phyloP scores from a whole-genome alignment of 2,797 vertebrate genomes.

The Falco columbarius region DNA sequence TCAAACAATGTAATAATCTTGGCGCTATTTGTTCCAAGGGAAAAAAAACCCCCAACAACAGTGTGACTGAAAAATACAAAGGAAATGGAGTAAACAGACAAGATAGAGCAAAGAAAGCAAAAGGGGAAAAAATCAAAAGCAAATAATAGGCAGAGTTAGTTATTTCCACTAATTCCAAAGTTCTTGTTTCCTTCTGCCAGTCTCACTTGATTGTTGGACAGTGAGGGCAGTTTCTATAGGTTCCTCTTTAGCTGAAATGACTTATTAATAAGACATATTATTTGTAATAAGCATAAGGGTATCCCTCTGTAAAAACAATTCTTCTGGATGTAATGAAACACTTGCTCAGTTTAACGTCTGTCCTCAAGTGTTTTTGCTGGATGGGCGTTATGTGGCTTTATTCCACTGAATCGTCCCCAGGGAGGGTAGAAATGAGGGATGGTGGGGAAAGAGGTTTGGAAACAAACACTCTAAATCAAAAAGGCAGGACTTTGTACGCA shows the following conservation, averaged over 20 bases:
- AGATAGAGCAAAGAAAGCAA: background rate
- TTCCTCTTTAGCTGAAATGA: background rate
- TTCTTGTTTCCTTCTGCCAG: background rate
- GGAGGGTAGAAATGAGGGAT: background rate
- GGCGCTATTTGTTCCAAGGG: background rate
- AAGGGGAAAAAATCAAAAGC: background rate
- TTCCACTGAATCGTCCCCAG: background rate
- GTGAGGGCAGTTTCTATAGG: background rate
- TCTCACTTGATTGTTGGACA: background rate
- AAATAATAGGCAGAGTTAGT: background rate
- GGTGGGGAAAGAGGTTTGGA: background rate
- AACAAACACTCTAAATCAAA: slow-evolving; percentile 34
- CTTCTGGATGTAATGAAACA: slow-evolving; percentile 1
- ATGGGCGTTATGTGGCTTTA: background rate
- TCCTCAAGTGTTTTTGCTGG: slow-evolving; percentile 31
- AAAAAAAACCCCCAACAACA: background rate
- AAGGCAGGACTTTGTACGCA: background rate
- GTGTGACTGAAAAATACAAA: background rate
- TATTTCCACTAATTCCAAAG: background rate
- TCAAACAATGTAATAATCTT: background rate
- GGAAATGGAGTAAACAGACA: background rate
- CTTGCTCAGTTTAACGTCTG: background rate
- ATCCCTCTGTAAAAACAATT: background rate
- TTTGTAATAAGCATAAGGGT: background rate
- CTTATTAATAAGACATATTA: background rate